Evolutionary conservation across 2,888 invertebrate species (phyloP).

Genomic region (Folsomia manolachei): DNA sequence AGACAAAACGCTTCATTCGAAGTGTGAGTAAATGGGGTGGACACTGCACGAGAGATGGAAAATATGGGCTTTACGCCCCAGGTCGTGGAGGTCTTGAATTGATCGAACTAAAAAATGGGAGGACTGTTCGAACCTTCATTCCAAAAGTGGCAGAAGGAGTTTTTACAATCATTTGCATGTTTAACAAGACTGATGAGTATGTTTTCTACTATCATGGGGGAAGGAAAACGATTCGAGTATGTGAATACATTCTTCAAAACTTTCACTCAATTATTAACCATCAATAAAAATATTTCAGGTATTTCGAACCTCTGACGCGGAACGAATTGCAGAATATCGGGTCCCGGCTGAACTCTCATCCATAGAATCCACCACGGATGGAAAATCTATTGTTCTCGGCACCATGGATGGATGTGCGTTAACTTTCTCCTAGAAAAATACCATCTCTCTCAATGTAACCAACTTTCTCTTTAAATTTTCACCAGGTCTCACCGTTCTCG

Average conservation of each 20-base stretch:
- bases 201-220: conserved; percentile 97
- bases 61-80: conserved; percentile 89
- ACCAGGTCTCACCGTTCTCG: conserved; percentile 66
- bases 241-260: no score
- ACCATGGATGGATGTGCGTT: conserved; percentile 80
- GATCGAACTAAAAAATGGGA: conserved; percentile 84
- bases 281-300: no score
- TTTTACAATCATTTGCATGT: conserved; percentile 66
- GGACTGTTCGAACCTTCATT: conserved; percentile 83
- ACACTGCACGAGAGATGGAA: conserved; percentile 78
- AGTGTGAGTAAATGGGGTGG: conserved; percentile 91
- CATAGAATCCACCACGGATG: conserved; percentile 79
- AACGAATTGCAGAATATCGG: conserved; percentile 87
- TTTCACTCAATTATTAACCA: no score
- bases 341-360: conserved; percentile 86
- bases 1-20: conserved; percentile 80
- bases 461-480: no score
- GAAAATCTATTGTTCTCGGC: conserved; percentile 77
- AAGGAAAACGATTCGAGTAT: conserved; percentile 86
- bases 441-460: no score
- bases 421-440: no score
- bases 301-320: conserved; percentile 73
- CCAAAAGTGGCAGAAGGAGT: conserved; percentile 61
- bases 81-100: conserved; percentile 89
- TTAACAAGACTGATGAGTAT: conserved; percentile 89